Conservation (phyloP, 2,113 vertebrate species). For the Nettapus auritus region DNA sequence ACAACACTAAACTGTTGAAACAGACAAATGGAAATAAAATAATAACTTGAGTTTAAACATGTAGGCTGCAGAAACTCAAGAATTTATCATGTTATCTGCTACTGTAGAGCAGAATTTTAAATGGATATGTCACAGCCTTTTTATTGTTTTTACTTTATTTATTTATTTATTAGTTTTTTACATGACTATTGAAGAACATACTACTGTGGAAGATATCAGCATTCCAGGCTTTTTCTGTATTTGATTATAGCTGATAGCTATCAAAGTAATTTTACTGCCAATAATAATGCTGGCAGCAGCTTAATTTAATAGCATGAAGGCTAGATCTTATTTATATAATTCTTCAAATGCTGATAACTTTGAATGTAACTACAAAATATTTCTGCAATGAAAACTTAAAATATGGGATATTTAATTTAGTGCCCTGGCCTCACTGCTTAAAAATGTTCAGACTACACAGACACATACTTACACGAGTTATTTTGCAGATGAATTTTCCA, state of each 20-base stretch:
- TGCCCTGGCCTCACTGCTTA: neutral
- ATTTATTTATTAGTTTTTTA: neutral
- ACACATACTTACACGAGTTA: neutral
- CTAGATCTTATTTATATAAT: conserved; percentile 68
- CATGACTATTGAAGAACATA: conserved; percentile 31
- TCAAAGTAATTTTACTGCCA: conserved; percentile 81
- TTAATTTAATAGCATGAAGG: conserved; percentile 71
- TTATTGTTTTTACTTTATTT: neutral
- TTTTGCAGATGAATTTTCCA: neutral
- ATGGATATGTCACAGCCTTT: conserved; percentile 53
- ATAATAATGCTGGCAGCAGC: conserved; percentile 73
- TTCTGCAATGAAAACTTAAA: conserved; percentile 19
- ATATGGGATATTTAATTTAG: conserved; percentile 3
- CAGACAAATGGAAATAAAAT: conserved; percentile 49
- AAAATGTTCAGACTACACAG: neutral
- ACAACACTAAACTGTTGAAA: conserved; percentile 37
- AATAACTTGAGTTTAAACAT: conserved; percentile 40
- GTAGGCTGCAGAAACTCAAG: conserved; percentile 4
- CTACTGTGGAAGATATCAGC: conserved; percentile 47
- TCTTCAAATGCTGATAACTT: conserved; percentile 60
- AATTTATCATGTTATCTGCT: conserved; percentile 64
- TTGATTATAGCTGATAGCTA: conserved; percentile 84
- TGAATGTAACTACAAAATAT: neutral
- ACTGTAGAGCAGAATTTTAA: conserved; percentile 62
- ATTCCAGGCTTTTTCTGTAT: conserved; percentile 77